Base-by-base conservation (phyloP, 2,888 invertebrate species). In the Sabellastarte sp. region DNA sequence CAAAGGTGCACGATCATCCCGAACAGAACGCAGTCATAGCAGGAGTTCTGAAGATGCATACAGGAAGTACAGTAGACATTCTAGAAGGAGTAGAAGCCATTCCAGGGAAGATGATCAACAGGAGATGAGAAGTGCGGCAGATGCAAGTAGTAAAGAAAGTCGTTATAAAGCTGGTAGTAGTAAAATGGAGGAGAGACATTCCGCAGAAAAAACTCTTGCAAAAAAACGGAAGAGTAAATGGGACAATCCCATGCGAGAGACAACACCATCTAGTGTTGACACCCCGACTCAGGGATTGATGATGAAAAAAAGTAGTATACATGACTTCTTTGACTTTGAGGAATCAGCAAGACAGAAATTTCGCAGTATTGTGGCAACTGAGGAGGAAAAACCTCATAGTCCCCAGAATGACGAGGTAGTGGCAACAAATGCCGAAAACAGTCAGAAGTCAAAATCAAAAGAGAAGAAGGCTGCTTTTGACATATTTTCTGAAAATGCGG, bases 401-500 rank as follows among this genome's bases (percentile, higher is more conserved):
- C n/a, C n/a, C n/a, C n/a, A n/a, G n/a, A n/a, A n/a, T n/a, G n/a
- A n/a, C n/a, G n/a, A n/a, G n/a, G n/a, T n/a, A n/a, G 41, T n/a
- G 2, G 52, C 28, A 1, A 26, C 26, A 28, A 30, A 30, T 32
- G 52, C 29, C 52, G 63, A 64, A 29, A 58, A 53, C 20, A 63
- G 55, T n/a, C 32, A 62, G 55, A 51, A 57, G 29, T 5, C 53
- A 24, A 53, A 53, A 53, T 5, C 53, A 5, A 20, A 5, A 5
- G 29, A 30, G 58, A 55, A 67, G 28, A 53, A 56, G 26, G 64
- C 53, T 4, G 66, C 41, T 28, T 73, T 80, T n/a, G 84, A 85
- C 64, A 84, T 95, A 86, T 94, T 95, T 50, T 74, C 84, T 4
- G 95, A 95, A 78, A 76, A 77, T 32, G 91, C 92, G 72, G 92